Percentiles rank a stretch among this genome's conserved stretches.
phyloP scores from a whole-genome alignment of 2,888 invertebrate species.

The Pristionchus entomophagus region DNA sequence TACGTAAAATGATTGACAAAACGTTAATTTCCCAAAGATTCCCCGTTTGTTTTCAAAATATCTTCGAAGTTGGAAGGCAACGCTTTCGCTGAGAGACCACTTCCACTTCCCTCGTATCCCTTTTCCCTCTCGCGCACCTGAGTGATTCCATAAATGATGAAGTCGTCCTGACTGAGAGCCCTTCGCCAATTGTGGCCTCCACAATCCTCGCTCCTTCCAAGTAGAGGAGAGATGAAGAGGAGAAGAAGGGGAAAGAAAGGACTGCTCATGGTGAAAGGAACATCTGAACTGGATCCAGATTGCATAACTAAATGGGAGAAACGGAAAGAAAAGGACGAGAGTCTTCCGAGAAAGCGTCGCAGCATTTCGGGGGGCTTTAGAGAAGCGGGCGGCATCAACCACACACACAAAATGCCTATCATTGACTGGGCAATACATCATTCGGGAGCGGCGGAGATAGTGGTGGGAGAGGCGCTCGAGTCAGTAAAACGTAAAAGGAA shows the following conservation, averaged over 20 bases:
- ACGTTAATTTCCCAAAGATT: background rate
- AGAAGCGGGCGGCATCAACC: background rate
- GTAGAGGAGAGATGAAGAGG: background rate
- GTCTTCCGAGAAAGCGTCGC: constrained; percentile 17
- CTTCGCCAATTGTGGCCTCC: constrained; percentile 22
- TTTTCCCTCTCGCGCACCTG: constrained; percentile 8
- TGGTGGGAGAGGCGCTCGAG: background rate
- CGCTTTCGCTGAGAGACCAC: too few species aligned
- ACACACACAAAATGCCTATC: constrained; percentile 43
- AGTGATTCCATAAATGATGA: constrained; percentile 42
- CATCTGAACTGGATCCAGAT: constrained; percentile 7
- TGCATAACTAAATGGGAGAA: background rate
- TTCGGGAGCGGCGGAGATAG: constrained; percentile 19
- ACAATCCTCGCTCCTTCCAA: background rate
- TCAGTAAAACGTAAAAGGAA: constrained; percentile 36
- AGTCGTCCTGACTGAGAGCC: constrained; percentile 21
- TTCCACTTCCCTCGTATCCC: background rate
- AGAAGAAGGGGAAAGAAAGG: background rate
- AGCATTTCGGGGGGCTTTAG: background rate
- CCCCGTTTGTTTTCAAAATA: too few species aligned
- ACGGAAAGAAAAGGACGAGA: background rate
- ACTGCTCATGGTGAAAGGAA: constrained; percentile 5
- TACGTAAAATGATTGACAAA: too few species aligned
- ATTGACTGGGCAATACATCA: constrained; percentile 44
- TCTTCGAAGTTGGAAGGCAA: too few species aligned